Evolutionary conservation across 2,797 vertebrate species (phyloP).

Genomic region (Sebastes vulpes): DNA sequence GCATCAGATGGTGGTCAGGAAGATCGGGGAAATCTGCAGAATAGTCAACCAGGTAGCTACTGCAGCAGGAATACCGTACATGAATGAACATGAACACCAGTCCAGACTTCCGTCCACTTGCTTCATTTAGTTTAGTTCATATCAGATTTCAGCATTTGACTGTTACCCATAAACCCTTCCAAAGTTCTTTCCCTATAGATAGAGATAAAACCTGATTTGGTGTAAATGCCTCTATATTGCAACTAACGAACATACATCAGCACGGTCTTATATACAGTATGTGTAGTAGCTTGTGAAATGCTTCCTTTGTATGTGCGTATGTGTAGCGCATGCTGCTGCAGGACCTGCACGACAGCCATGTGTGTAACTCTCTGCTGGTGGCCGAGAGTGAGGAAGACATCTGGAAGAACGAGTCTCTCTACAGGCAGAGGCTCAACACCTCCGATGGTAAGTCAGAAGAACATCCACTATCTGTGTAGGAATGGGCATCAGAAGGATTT

Average conservation of each 20-base stretch:
- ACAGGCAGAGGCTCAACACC: conserved; percentile 86
- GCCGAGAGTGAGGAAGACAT: conserved; percentile 99
- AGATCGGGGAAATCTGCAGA: conserved; percentile 95
- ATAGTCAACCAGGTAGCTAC: conserved; percentile 93
- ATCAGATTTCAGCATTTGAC: background rate
- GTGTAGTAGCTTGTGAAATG: background rate
- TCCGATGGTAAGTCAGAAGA: conserved; percentile 87
- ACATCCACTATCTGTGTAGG: background rate
- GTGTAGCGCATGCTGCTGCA: conserved; percentile 93
- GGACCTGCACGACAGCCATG: conserved; percentile 95
- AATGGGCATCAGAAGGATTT: no score
- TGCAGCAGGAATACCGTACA: background rate
- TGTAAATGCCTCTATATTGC: background rate
- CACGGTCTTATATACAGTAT: background rate
- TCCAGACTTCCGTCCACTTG: background rate
- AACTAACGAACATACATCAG: background rate
- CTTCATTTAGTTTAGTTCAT: background rate
- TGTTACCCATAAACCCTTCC: no score
- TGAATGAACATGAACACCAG: background rate
- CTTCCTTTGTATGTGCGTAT: background rate
- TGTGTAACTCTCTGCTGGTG: conserved; percentile 96
- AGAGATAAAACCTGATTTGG: background rate
- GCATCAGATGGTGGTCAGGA: conserved; percentile 91
- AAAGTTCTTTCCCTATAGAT: no score
- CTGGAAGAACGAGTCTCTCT: conserved; percentile 96